Conservation (phyloP, 2,113 vertebrate genomes). For the Pseudopipra pipra region DNA sequence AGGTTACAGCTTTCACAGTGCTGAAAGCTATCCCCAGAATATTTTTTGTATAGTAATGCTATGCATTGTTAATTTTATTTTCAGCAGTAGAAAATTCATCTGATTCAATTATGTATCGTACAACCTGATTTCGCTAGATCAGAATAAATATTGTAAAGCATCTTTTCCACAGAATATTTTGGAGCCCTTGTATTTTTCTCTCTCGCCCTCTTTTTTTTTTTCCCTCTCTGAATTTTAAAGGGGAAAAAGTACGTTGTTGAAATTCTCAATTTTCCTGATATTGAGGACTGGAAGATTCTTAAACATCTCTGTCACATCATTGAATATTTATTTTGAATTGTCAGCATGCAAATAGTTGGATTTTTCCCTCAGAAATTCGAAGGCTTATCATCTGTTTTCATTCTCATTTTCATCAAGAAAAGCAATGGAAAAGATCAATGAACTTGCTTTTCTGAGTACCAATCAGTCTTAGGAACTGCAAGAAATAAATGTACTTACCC, state of each 20-base stretch:
- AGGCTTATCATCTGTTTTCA: constrained; percentile 1
- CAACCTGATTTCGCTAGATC: not conserved
- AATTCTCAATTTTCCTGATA: not conserved
- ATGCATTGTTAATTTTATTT: not conserved
- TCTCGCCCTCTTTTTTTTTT: not conserved
- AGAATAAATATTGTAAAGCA: not conserved
- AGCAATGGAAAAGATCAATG: constrained; percentile 1
- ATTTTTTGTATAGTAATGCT: not conserved
- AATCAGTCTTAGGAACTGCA: not conserved
- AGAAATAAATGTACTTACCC: constrained; percentile 38
- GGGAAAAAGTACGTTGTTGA: not conserved
- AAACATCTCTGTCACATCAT: not conserved
- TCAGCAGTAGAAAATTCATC: not conserved
- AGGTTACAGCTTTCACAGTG: not conserved
- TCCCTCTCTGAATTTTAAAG: not conserved
- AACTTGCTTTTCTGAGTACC: constrained; percentile 16
- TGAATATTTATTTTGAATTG: not conserved
- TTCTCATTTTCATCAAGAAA: constrained; percentile 23
- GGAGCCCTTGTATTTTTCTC: not conserved
- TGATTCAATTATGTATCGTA: not conserved
- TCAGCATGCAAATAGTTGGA: not conserved
- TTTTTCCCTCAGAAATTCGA: not conserved
- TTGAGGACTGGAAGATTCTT: not conserved
- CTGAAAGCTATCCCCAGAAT: not conserved
- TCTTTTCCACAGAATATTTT: not conserved